A percentile compares a stretch with the other conserved stretches of the same genome.
Evolutionary conservation across 2,113 vertebrate species (phyloP).

Genomic region (Elaphurus davidianus): DNA sequence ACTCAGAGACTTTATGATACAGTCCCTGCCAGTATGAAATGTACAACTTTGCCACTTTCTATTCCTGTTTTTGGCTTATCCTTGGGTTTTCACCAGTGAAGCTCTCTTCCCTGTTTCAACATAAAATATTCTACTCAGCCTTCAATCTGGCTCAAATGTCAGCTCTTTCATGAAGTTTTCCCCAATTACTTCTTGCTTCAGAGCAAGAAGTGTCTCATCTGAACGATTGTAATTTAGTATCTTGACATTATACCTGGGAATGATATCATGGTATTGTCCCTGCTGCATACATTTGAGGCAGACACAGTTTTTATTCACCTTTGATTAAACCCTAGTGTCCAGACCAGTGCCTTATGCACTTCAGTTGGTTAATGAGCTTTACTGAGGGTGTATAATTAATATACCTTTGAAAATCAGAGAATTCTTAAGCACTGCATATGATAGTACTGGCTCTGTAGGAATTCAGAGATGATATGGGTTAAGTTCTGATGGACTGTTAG

Average conservation of each 20-base stretch:
- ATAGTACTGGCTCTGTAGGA: neutral
- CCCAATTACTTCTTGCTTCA: neutral
- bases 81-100: neutral
- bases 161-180: neutral
- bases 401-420: constrained; percentile 12
- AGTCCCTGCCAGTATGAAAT: neutral
- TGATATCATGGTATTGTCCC: neutral
- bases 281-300: neutral
- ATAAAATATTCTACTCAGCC: neutral
- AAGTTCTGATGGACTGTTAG: neutral
- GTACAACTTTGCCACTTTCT: neutral
- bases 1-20: neutral
- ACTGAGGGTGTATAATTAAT: neutral
- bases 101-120: neutral
- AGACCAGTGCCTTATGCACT: neutral
- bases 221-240: neutral
- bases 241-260: neutral
- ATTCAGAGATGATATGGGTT: neutral
- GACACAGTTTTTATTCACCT: neutral
- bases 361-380: neutral
- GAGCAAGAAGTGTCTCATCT: neutral
- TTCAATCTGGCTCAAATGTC: neutral
- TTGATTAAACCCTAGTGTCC: neutral
- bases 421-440: neutral
- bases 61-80: neutral